A percentile compares a stretch with the other conserved stretches of the same genome.
phyloP scores from a whole-genome alignment of 2,888 invertebrate genomes.

The Erebia palarica region DNA sequence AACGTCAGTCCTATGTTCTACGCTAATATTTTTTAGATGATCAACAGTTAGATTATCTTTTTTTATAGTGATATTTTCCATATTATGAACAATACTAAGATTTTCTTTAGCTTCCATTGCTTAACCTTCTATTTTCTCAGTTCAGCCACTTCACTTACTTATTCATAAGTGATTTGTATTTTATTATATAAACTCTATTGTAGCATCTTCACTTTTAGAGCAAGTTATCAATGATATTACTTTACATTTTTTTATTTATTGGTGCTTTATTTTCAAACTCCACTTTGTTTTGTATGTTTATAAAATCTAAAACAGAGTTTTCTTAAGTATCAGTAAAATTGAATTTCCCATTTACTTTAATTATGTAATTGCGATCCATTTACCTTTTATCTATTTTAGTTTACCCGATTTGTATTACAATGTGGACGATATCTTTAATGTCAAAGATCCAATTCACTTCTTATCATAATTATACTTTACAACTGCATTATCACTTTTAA shows the following conservation, averaged over 20 bases:
- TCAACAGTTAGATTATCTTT: background rate
- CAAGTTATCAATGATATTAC: background rate
- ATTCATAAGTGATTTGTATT: background rate
- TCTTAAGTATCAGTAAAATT: too few relatives aligned
- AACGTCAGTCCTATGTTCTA: background rate
- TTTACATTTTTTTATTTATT: background rate
- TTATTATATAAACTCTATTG: background rate
- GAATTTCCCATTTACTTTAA: background rate
- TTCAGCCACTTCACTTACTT: too few relatives aligned
- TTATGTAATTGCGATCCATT: background rate
- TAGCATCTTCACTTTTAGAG: background rate
- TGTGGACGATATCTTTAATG: background rate
- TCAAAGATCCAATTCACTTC: background rate
- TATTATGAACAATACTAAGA: background rate
- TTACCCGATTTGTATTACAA: background rate
- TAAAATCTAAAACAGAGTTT: too few relatives aligned
- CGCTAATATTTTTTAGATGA: background rate
- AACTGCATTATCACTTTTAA: background rate
- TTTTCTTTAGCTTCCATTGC: slow-evolving; percentile 4
- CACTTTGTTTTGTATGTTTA: too few relatives aligned
- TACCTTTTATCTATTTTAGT: background rate
- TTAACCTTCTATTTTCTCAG: background rate
- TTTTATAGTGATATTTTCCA: background rate
- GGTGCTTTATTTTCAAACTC: too few relatives aligned
- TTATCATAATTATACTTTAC: background rate